These are phyloP conservation scores for Gopherus flavomarginatus DNA, from an alignment of 2,113 vertebrate genomes.

Conservation along the genomic window DNA sequence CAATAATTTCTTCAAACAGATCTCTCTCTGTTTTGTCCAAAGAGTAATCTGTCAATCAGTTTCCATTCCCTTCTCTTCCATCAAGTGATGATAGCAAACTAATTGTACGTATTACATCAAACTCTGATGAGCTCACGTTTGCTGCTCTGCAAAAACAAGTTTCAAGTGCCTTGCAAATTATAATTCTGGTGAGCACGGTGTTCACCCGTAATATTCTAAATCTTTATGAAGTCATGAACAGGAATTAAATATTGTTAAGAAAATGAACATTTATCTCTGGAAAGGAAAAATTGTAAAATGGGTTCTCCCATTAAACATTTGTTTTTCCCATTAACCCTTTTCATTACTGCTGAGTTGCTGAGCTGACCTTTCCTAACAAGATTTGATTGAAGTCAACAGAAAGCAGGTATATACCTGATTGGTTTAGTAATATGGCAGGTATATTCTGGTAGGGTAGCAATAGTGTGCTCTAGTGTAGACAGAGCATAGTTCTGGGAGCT, in stretches of 20 bases:
- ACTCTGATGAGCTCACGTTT: background rate
- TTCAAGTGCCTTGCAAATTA: background rate
- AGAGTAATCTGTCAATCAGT: background rate
- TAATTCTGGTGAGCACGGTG: background rate
- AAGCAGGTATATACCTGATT: background rate
- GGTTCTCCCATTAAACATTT: background rate
- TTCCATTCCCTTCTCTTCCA: conserved; percentile 20
- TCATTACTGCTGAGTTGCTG: background rate
- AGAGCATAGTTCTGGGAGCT: background rate
- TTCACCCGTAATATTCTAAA: background rate
- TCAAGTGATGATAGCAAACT: conserved; percentile 45
- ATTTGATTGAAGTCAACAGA: background rate
- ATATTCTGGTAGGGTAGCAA: background rate
- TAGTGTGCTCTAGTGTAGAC: background rate
- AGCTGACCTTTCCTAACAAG: background rate
- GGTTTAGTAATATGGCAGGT: accelerated
- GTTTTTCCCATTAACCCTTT: accelerated
- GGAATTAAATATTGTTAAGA: background rate
- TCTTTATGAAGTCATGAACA: background rate
- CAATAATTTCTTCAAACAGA: conserved; percentile 3
- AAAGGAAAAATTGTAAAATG: background rate
- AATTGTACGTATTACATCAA: conserved; percentile 39
- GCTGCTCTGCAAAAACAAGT: background rate
- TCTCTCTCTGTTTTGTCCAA: conserved; percentile 25
- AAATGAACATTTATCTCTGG: background rate